Evolutionary conservation across 1,140 invertebrate genomes (phyloP), one percentile per base, ranked within the genome.

Genomic region (Drosophila nebulosa): DNA sequence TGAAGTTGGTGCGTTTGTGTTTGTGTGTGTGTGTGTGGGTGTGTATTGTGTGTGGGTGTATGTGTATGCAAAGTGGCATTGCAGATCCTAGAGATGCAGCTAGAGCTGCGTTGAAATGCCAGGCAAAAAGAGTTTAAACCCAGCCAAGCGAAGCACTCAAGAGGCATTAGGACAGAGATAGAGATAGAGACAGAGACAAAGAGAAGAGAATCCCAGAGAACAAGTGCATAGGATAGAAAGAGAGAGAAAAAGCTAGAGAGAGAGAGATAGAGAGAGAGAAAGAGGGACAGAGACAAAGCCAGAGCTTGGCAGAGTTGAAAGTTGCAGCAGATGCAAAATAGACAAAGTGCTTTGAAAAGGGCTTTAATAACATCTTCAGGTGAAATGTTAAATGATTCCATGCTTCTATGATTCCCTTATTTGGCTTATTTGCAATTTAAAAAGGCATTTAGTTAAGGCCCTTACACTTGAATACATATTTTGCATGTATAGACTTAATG

Each of bases 111-210:
- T 64, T 78, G 64, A 81, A 81, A 81, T 83, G 73, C 73, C 78
- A 78, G 79, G 39, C 39, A 67, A 83, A 73, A 72, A 79, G 80
- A 85, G 76, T 85, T 79, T 85, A 79, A 84, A 60, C 80, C 68
- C 80, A 84, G 72, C 72, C 80, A 84, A 84, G 80, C 79, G 80
- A 26, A 64, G 73, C 80, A 77, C 80, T 84, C 73, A 77, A 84
- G 72, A 72, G 76, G 80, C 80, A 84, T 84, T 84, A 85, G 74
- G 63, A 74, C 63, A 74, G 58, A 73, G 56, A 70, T 22, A 58
- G 16, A 16, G 10, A 63, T 42, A 61, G 16, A 63, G 1, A 53
- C 22, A 42, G 42, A 35, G 16, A 64, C 24, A 51, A 10, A 18
- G 18, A 32, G 51, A 22, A 12, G 58, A 46, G 39, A 46, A 46